Base-by-base conservation (phyloP, 2,888 invertebrate genomes). In the Habrosyne pyritoides region DNA sequence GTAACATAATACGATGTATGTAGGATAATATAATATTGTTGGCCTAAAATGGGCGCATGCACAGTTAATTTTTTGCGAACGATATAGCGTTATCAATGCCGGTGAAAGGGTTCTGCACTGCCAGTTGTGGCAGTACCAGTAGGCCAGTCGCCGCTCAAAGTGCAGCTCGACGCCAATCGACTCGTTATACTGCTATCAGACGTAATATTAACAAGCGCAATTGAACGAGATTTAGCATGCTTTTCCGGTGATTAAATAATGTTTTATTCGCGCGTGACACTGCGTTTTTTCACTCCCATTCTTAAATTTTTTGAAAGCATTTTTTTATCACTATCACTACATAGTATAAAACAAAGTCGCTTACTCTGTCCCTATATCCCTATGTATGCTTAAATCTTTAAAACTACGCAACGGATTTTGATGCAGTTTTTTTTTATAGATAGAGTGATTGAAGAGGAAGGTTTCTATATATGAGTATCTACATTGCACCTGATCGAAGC, bases 91-190 rank as follows among this genome's bases (percentile, higher is more conserved):
- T 71, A 71, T 66, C 66, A 71, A 68, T 68, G 70, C 47, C 63
- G 66, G 73, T 72, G 71, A 71, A 71, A 71, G 71, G 73, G 60
- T 53, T n/a, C 14, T 42, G 28, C 28, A n/a, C n/a, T n/a, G n/a
- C n/a, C n/a, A n/a, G n/a, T 18, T 12, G 30, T 33, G 21, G 53
- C 21, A 49, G 42, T 30, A 42, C 18, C 53, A 54, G 64, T 55
- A 48, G 53, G 57, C 54, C 57, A 53, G 24, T 14, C 53, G 50
- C 53, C 54, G 47, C 56, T 57, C 56, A 55, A 54, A 28, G 50
- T 50, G 50, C 28, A 50, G 47, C 28, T 8, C 50, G 14, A n/a
- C 10, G 18, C 10, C 21, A 18, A 6, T 18, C 42, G 2, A 42
- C 18, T 12, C 36, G 36, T 36, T 36, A 42, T 42, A 42, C 18